Evolutionary conservation across 1,140 invertebrate species (phyloP).

Genomic region (Brachionus calyciflorus): DNA sequence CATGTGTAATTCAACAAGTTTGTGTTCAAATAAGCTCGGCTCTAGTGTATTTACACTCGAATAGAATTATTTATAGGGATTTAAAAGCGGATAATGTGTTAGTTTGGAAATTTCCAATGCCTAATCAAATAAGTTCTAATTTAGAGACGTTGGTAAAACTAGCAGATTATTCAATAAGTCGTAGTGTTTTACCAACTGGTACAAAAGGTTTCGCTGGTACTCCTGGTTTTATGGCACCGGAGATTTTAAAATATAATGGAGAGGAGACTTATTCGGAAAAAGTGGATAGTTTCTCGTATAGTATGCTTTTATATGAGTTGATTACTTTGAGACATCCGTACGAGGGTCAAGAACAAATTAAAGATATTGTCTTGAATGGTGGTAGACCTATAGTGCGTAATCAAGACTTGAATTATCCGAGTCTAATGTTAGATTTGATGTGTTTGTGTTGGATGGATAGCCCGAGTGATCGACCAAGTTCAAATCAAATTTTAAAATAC

Average conservation of each 20-base stretch:
- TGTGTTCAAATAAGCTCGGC: constrained; percentile 61
- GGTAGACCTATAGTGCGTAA: constrained; percentile 73
- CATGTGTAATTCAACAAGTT: constrained; percentile 19
- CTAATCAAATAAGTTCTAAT: constrained; percentile 63
- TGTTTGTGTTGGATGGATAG: constrained; percentile 88
- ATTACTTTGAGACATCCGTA: constrained; percentile 88
- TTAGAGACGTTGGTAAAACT: constrained; percentile 70
- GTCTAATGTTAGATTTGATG: constrained; percentile 88
- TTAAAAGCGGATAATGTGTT: constrained; percentile 97
- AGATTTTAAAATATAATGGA: constrained; percentile 94
- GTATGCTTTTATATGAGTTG: constrained; percentile 97
- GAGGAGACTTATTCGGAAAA: constrained; percentile 98
- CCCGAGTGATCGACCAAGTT: constrained; percentile 79
- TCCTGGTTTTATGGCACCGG: constrained; percentile 92
- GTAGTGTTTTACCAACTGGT: constrained; percentile 79
- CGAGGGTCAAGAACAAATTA: constrained; percentile 84
- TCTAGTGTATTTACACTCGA: constrained; percentile 88
- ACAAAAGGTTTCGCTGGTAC: constrained; percentile 90
- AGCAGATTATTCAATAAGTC: constrained; percentile 91
- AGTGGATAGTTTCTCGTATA: constrained; percentile 95
- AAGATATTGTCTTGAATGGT: constrained; percentile 90
- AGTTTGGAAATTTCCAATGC: constrained; percentile 84
- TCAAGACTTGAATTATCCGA: constrained; percentile 72
- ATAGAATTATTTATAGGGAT: constrained; percentile 89
- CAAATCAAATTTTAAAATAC: constrained; percentile 71